Conservation (phyloP, 2,888 invertebrate genomes). For the Apamea epomidion region DNA sequence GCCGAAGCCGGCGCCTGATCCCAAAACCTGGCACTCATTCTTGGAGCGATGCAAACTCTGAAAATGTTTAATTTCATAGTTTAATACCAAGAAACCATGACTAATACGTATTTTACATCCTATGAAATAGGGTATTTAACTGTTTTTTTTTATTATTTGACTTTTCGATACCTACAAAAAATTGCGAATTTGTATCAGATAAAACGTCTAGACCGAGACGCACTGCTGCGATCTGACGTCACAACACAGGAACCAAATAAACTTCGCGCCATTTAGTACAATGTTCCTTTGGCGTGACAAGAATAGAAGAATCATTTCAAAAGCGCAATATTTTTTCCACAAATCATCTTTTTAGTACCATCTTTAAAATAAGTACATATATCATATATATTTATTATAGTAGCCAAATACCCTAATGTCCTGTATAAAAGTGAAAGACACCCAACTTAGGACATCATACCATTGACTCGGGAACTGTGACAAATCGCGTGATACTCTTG, state of each 20-base stretch:
- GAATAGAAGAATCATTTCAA: not conserved
- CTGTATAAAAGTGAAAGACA: not conserved
- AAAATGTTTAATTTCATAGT: conserved; percentile 65
- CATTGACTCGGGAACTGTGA: not conserved
- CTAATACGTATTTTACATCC: not conserved
- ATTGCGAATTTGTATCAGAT: not conserved
- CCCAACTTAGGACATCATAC: not conserved
- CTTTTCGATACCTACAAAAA: not conserved
- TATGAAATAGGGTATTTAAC: not conserved
- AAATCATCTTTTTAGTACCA: not conserved
- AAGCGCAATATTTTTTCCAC: not conserved
- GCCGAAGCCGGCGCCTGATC: conserved; percentile 86
- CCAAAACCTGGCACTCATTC: conserved; percentile 85
- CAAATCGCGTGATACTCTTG: not conserved
- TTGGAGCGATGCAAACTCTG: conserved; percentile 79
- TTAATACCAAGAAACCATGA: conserved; percentile 9
- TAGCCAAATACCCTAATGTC: not conserved
- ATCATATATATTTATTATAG: not conserved
- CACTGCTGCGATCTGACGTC: not conserved
- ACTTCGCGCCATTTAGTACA: not conserved
- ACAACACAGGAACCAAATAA: not conserved
- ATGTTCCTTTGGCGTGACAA: not conserved
- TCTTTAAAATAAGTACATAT: not conserved
- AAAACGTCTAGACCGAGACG: not conserved
- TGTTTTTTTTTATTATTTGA: not conserved